Conservation (phyloP, 2,888 invertebrate genomes). For the Pyrochroa serraticornis region DNA sequence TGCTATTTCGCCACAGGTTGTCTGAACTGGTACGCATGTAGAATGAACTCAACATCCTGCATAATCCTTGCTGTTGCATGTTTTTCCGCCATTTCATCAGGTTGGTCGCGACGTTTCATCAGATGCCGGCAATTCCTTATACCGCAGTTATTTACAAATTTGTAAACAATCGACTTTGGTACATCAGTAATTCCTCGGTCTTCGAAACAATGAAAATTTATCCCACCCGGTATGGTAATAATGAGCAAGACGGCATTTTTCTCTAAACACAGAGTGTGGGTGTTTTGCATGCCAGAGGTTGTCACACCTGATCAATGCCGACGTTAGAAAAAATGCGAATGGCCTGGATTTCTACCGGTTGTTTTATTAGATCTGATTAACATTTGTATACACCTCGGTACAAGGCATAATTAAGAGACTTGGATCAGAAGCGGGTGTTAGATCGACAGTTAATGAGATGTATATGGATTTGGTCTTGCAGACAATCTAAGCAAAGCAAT, state of each 20-base stretch:
- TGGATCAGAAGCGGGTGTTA: too few species aligned
- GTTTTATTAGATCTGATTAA: too few species aligned
- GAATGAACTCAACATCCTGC: constrained; percentile 1
- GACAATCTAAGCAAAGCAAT: too few species aligned
- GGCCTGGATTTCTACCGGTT: too few species aligned
- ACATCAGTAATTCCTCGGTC: not conserved
- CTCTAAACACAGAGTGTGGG: constrained; percentile 7
- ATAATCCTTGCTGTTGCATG: constrained; percentile 8
- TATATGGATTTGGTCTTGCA: too few species aligned
- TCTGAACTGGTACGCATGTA: not conserved
- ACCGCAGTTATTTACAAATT: constrained; percentile 1
- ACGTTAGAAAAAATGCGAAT: too few species aligned
- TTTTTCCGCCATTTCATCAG: not conserved
- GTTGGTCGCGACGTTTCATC: constrained; percentile 3
- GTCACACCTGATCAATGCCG: constrained; percentile 20
- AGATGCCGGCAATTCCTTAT: not conserved
- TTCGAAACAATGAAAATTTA: constrained; percentile 5
- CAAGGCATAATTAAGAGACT: too few species aligned
- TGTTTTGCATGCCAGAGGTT: constrained; percentile 24
- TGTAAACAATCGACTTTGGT: constrained; percentile 1
- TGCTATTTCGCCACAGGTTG: constrained; percentile 5
- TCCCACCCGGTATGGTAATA: constrained; percentile 7
- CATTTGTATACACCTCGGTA: too few species aligned
- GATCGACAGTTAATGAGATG: too few species aligned
- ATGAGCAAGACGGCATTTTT: constrained; percentile 16